Conservation (phyloP, 1,140 invertebrate species). For the Antheraea mylitta region DNA sequence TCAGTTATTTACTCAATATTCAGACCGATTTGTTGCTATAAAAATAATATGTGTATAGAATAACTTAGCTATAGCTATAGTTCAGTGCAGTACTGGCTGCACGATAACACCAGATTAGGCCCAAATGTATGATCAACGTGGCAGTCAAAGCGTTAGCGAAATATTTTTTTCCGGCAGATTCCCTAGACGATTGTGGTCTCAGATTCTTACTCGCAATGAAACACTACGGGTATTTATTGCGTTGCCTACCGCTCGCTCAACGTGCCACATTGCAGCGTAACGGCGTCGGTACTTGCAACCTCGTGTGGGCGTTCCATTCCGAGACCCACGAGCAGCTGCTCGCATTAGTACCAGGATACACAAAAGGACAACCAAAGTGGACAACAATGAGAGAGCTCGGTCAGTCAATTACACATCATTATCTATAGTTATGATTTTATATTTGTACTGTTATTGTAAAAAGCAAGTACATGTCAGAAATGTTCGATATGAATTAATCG, state of each 20-base stretch:
- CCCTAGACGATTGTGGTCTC: slow-evolving; percentile 98
- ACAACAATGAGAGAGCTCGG: slow-evolving; percentile 92
- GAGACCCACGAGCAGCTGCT: slow-evolving; percentile 98
- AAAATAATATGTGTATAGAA: too few relatives aligned
- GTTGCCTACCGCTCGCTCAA: slow-evolving; percentile 93
- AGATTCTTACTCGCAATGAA: slow-evolving; percentile 98
- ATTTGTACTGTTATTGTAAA: too few relatives aligned
- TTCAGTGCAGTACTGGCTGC: too few relatives aligned
- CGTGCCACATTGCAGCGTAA: slow-evolving; percentile 91
- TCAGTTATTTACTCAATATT: too few relatives aligned
- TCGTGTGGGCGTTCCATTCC: slow-evolving; percentile 99
- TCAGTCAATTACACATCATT: slow-evolving; percentile 27
- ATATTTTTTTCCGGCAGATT: slow-evolving; percentile 79
- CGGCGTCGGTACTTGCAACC: slow-evolving; percentile 94
- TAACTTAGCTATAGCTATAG: too few relatives aligned
- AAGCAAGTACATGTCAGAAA: too few relatives aligned
- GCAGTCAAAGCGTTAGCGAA: too few relatives aligned
- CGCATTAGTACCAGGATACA: slow-evolving; percentile 92
- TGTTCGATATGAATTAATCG: too few relatives aligned
- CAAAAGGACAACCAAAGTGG: slow-evolving; percentile 93
- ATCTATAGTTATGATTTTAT: not conserved
- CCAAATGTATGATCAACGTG: too few relatives aligned
- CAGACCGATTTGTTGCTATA: too few relatives aligned
- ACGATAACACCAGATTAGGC: too few relatives aligned
- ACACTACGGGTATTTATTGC: slow-evolving; percentile 96